Evolutionary conservation across 2,113 vertebrate species (phyloP).

Genomic region (Cyanoramphus novaezelandiae): DNA sequence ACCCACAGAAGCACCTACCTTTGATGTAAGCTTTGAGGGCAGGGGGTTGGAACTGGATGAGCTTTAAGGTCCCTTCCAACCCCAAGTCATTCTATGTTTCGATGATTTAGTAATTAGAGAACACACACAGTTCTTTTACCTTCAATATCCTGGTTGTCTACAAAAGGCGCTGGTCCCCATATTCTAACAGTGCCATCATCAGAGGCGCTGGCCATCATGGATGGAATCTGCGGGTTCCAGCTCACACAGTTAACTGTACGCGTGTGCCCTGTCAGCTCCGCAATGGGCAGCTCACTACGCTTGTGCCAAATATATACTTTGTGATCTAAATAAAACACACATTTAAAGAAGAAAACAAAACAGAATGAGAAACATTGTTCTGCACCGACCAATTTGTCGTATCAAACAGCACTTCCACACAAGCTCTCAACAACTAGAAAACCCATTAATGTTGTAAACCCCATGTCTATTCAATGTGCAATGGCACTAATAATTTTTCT

Average conservation of each 20-base stretch:
- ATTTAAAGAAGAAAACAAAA: not conserved
- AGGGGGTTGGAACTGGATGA: not conserved
- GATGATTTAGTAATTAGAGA: not conserved
- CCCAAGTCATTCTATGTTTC: not conserved
- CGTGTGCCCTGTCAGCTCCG: slow-evolving; percentile 93
- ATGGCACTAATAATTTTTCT: not conserved
- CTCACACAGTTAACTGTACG: slow-evolving; percentile 97
- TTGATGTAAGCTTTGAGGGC: not conserved
- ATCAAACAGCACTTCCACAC: not conserved
- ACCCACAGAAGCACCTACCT: not conserved
- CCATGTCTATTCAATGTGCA: fast-evolving
- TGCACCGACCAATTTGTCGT: fast-evolving
- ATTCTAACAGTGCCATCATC: slow-evolving; percentile 95
- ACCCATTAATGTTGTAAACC: not conserved
- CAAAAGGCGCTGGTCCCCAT: slow-evolving; percentile 94
- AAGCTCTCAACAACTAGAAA: not conserved
- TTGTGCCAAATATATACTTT: slow-evolving; percentile 99
- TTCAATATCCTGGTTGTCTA: slow-evolving; percentile 91
- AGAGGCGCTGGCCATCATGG: slow-evolving; percentile 96
- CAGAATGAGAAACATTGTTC: not conserved
- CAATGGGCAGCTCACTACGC: slow-evolving; percentile 94
- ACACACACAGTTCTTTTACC: slow-evolving; percentile 53
- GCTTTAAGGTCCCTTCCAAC: not conserved
- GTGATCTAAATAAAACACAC: slow-evolving; percentile 80
- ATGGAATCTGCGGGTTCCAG: slow-evolving; percentile 94